Percentiles rank a stretch among this genome's conserved stretches.
phyloP scores from a whole-genome alignment of 2,888 invertebrate genomes.

The Sarcophaga carnaria region DNA sequence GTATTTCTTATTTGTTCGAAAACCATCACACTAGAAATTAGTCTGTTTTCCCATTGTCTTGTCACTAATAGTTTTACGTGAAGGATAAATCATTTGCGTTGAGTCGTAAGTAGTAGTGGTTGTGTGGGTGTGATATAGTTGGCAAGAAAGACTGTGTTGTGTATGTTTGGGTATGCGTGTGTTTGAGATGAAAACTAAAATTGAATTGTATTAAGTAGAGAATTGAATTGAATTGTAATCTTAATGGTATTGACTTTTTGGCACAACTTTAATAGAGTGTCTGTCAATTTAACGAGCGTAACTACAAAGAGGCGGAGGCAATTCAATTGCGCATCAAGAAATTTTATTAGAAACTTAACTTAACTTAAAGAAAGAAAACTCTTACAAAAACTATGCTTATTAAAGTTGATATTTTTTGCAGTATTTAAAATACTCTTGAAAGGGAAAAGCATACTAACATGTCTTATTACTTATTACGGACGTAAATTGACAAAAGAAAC shows the following conservation, averaged over 20 bases:
- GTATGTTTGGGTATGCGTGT: too few relatives aligned
- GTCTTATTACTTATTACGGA: conserved; percentile 16
- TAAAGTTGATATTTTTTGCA: too few relatives aligned
- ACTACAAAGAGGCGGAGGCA: not conserved
- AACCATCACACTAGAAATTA: conserved; percentile 46
- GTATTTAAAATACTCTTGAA: too few relatives aligned
- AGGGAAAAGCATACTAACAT: not conserved
- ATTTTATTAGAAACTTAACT: too few relatives aligned
- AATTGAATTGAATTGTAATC: conserved; percentile 32
- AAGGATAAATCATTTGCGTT: conserved; percentile 37
- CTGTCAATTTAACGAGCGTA: not conserved
- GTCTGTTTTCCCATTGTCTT: conserved; percentile 39
- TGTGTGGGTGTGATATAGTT: not conserved
- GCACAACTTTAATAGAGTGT: not conserved
- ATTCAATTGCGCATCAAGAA: not conserved
- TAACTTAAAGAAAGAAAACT: too few relatives aligned
- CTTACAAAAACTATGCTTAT: too few relatives aligned
- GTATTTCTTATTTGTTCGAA: not conserved
- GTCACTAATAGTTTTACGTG: conserved; percentile 44
- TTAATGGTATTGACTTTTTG: conserved; percentile 35
- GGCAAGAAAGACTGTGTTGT: not conserved
- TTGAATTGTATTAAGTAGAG: not conserved
- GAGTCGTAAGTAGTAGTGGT: not conserved
- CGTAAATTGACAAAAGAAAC: conserved; percentile 29
- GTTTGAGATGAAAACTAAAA: not conserved